Evolutionary conservation across 2,888 invertebrate species (phyloP), one percentile per base, ranked within the genome.

Genomic region (Yponomeuta malinellus): DNA sequence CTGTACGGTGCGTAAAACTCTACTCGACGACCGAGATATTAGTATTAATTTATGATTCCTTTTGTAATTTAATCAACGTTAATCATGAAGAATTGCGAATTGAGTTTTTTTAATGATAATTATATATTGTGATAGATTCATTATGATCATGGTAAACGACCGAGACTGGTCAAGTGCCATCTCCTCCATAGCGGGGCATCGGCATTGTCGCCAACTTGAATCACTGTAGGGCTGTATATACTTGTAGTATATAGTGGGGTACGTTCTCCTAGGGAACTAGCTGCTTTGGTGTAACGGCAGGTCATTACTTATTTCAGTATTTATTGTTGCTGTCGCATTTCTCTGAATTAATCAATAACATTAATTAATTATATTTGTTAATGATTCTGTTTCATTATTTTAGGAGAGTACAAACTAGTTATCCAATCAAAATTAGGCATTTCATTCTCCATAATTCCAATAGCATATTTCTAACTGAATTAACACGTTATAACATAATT

Each of bases 341-440:
- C 8, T 68, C 66, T 23, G 12, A 29, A 29, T 6, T 43, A 43
- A 43, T 43, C 15, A 68, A n/a, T 48, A 48, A 29, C 23, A 68
- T 10, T 43, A 5, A 6, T 43, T 43, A 43, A 8, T 43, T 43
- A 43, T 43, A 5, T 43, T 43, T 88, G 86, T 88, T 87, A 84
- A 87, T 89, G 70, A 84, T 81, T 78, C 83, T 83, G 85, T 86
- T 89, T 84, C 86, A 86, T 85, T 87, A 84, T 83, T 83, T 85
- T 90, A 90, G 89, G 84, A 88, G 83, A 90, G 90, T 90, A 90
- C 90, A 90, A 90, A 90, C 85, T 86, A 86, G 83, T 84, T 85
- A 81, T 78, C 70, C 73, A 78, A 81, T 82, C 79, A 79, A 78
- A 68, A 81, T 77, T 78, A 79, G 81, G 78, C 52, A 68, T 68